phyloP scores from a whole-genome alignment of 1,140 invertebrate genomes.

The Diachasmimorpha longicaudata region DNA sequence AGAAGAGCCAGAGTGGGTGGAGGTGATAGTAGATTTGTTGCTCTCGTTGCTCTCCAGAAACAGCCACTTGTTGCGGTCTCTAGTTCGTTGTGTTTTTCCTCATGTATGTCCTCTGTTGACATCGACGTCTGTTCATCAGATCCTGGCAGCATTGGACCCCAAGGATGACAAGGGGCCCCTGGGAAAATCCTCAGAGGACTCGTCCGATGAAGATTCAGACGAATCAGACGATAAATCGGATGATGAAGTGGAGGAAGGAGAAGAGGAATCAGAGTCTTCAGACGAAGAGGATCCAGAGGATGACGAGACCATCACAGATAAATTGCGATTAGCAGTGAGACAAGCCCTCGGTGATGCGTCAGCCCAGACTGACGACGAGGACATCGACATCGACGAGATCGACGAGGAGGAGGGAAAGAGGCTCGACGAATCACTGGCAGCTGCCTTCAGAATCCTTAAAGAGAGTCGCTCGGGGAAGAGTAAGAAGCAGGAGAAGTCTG shows the following conservation, averaged over 20 bases:
- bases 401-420: conserved; percentile 76
- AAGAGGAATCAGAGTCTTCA: conserved; percentile 39
- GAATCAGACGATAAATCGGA: conserved; percentile 49
- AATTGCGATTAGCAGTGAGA: conserved; percentile 69
- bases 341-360: conserved; percentile 68
- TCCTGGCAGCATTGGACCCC: conserved; percentile 75
- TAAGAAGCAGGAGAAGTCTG: conserved; percentile 72
- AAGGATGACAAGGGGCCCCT: conserved; percentile 69
- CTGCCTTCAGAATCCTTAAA: conserved; percentile 72
- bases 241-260: conserved; percentile 52
- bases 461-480: conserved; percentile 66
- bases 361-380: conserved; percentile 69
- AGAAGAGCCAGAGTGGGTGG: conserved; percentile 76
- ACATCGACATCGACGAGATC: conserved; percentile 78
- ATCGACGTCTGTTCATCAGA: conserved; percentile 71
- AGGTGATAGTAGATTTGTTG: conserved; percentile 79
- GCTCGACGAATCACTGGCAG: conserved; percentile 72
- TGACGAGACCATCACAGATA: conserved; percentile 71
- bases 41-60: conserved; percentile 75
- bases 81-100: conserved; percentile 75
- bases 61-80: conserved; percentile 70
- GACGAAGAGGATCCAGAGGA: conserved; percentile 66
- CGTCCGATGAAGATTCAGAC: conserved; percentile 50
- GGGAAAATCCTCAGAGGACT: conserved; percentile 47
- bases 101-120: conserved; percentile 75